Percentiles rank a stretch among this genome's conserved stretches.
Conservation (phyloP, 2,888 invertebrate species). For the Pheosia gnoma region DNA sequence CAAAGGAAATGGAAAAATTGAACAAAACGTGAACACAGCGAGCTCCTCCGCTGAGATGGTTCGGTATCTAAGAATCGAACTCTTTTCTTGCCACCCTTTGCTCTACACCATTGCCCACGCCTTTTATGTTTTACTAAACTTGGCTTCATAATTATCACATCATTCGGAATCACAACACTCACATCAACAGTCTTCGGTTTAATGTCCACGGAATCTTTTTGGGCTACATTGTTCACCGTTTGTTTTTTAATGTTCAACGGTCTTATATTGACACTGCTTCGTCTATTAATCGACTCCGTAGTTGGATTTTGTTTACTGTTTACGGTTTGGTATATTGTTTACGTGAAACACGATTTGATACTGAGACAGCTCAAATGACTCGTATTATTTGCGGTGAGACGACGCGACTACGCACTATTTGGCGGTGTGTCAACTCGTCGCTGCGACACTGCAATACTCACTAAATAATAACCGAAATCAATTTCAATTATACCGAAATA, state of each 20-base stretch:
- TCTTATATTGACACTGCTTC: constrained; percentile 42
- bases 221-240: constrained; percentile 59
- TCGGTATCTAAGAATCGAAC: constrained; percentile 68
- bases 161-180: constrained; percentile 49
- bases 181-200: constrained; percentile 38
- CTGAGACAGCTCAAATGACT: constrained; percentile 55
- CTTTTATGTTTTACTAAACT: constrained; percentile 64
- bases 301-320: constrained; percentile 36
- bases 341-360: constrained; percentile 51
- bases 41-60: constrained; percentile 40
- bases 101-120: constrained; percentile 47
- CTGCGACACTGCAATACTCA: constrained; percentile 37
- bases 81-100: constrained; percentile 62
- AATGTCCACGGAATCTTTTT: constrained; percentile 33
- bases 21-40: constrained; percentile 62
- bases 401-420: constrained; percentile 53
- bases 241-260: constrained; percentile 48
- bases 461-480: constrained; percentile 20
- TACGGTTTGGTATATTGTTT: constrained; percentile 41
- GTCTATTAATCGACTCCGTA: constrained; percentile 54
- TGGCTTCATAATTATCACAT: constrained; percentile 65
- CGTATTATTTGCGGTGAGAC: constrained; percentile 54
- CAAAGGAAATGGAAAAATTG: constrained; percentile 65
- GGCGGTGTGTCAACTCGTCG: constrained; percentile 67
- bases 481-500: constrained; percentile 20